Evolutionary conservation across 2,888 invertebrate species (phyloP), one percentile per base, ranked within the genome.

Genomic region (Orthosia cruda): DNA sequence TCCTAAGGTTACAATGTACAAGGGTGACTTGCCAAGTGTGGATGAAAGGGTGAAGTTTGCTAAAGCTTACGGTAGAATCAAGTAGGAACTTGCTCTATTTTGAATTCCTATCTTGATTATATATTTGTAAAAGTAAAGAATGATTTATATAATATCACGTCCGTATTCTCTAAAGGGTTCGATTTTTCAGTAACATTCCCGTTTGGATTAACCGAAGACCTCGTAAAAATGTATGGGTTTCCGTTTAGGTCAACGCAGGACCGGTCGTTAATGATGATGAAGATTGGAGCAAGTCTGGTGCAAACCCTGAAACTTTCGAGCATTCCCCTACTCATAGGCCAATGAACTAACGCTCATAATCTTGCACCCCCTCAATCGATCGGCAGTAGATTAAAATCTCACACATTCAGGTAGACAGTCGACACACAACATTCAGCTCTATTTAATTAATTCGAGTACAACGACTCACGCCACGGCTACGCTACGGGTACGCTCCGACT

Each of bases 401-500:
- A 23, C 74, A 61, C 63, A 65, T 32, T 26, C 80, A 85, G 78
- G 78, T 45, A 63, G 32, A 40, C 47, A 77, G 63, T 40, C 40
- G 40, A 59, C 69, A 77, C 76, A 61, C 74, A 76, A 76, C 74
- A 66, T 74, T 82, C 88, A 80, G 87, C 81, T 80, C 77, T 82
- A 81, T 86, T 89, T 88, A 77, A 86, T 84, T 87, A 85, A 85
- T 88, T 84, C 86, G 82, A 81, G 83, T 77, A 49, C 77, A 71
- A 65, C 78, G 76, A 70, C 40, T 40, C 40, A 40, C 40, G 9
- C 9, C 40, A 40, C 40, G 40, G 40, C 40, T 40, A 40, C 40
- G 40, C 40, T 40, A 40, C 40, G 40, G 40, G 40, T 40, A 40
- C 9, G 40, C 40, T 40, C 40, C 40, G 40, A 9, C 40, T 40